Percentiles rank a stretch among this genome's conserved stretches.
Evolutionary conservation across 2,888 invertebrate species (phyloP).

Genomic region (Auanema sp.): DNA sequence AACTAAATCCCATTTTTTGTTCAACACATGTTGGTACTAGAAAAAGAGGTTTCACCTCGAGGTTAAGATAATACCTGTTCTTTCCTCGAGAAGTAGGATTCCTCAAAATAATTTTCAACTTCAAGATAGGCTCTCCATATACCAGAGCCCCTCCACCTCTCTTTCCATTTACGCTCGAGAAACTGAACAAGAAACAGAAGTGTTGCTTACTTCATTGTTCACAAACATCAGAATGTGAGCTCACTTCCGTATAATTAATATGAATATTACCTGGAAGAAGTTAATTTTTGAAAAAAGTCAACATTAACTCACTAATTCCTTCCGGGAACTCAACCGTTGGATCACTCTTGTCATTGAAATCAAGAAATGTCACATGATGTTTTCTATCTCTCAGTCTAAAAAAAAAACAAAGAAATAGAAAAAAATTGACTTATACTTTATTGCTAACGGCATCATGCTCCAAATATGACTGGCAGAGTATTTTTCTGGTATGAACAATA

Average conservation of each 20-base stretch:
- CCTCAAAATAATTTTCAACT: background rate
- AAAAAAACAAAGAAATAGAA: background rate
- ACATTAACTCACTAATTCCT: background rate
- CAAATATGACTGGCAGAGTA: conserved; percentile 1
- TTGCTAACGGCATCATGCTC: conserved; percentile 1
- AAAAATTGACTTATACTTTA: background rate
- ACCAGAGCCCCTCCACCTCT: background rate
- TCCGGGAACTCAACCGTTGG: background rate
- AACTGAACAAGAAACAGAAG: background rate
- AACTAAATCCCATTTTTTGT: background rate
- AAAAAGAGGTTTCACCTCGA: background rate
- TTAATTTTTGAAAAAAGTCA: too few species aligned
- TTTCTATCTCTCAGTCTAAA: background rate
- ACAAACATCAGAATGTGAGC: too few species aligned
- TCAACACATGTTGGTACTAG: background rate
- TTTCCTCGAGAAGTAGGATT: background rate
- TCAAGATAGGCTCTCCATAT: background rate
- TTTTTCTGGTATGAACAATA: background rate
- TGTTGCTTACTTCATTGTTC: too few species aligned
- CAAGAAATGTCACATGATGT: background rate
- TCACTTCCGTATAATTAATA: too few species aligned
- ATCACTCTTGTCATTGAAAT: background rate
- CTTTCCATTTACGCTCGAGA: background rate
- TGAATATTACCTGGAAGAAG: too few species aligned
- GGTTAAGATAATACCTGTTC: background rate